Conservation (phyloP, 2,797 vertebrate species). For the Muscicapa striata region DNA sequence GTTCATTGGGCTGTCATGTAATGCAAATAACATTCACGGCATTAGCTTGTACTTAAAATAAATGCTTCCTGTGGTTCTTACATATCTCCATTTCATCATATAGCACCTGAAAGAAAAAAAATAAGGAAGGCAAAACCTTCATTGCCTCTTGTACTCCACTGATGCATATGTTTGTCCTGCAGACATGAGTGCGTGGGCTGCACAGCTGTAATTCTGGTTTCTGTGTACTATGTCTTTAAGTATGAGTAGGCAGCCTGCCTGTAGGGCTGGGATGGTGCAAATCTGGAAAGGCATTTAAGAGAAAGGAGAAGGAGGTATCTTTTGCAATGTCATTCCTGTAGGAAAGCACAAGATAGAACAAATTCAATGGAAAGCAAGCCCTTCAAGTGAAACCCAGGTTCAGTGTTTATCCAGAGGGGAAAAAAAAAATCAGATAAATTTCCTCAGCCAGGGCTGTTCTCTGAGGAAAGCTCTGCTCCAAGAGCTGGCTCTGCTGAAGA, state of each 20-base stretch:
- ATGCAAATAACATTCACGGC: slow-evolving; percentile 56
- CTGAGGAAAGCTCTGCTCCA: slow-evolving; percentile 1
- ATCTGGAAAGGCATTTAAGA: slow-evolving; percentile 51
- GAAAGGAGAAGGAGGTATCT: neutral
- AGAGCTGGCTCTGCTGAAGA: neutral
- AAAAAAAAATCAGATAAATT: neutral
- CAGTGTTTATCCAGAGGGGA: neutral
- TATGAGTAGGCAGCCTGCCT: slow-evolving; percentile 53
- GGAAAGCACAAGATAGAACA: slow-evolving; percentile 32
- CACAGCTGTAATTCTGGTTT: slow-evolving; percentile 47
- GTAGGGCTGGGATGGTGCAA: slow-evolving; percentile 28
- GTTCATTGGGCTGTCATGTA: slow-evolving; percentile 48
- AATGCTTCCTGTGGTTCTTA: slow-evolving; percentile 63
- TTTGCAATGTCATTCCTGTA: slow-evolving; percentile 44
- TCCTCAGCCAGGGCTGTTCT: neutral
- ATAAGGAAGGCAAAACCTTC: neutral
- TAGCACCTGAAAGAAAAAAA: slow-evolving; percentile 27
- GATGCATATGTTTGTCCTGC: slow-evolving; percentile 46
- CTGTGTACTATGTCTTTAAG: slow-evolving; percentile 47
- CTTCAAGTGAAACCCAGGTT: neutral
- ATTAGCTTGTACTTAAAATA: slow-evolving; percentile 60
- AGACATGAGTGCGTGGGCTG: slow-evolving; percentile 27
- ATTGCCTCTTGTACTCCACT: neutral
- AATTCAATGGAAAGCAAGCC: neutral
- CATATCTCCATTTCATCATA: slow-evolving; percentile 49